phyloP scores from a whole-genome alignment of 1,140 invertebrate species.

The Drosophila bocqueti region DNA sequence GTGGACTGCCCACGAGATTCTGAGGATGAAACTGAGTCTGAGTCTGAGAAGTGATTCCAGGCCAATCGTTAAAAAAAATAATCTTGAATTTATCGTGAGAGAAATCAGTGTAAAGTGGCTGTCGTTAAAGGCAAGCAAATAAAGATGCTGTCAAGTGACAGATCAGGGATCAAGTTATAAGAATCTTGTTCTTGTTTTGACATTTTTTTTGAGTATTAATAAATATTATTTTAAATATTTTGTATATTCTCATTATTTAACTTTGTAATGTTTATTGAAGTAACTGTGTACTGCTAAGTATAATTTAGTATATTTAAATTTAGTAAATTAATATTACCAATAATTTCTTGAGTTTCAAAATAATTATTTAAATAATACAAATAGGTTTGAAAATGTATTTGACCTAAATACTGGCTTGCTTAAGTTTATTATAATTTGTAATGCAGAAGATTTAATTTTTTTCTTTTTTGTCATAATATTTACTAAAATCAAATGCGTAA shows the following conservation, averaged over 20 bases:
- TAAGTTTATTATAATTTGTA: too few relatives aligned
- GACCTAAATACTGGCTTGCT: too few relatives aligned
- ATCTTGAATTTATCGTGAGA: constrained; percentile 50
- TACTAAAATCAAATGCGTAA: too few relatives aligned
- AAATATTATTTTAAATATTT: neutral
- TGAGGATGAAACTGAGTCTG: constrained; percentile 23
- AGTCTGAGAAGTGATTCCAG: constrained; percentile 43
- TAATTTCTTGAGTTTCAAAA: too few relatives aligned
- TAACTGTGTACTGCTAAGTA: neutral
- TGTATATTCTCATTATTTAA: neutral
- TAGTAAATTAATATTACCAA: too few relatives aligned
- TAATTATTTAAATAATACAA: too few relatives aligned
- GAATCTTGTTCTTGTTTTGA: neutral
- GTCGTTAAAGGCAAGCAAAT: constrained; percentile 3
- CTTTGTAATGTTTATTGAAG: neutral
- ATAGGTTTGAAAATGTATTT: too few relatives aligned
- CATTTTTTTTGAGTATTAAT: neutral
- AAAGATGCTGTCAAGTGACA: constrained; percentile 2
- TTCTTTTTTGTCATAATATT: too few relatives aligned
- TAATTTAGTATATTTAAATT: neutral
- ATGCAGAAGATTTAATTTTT: too few relatives aligned
- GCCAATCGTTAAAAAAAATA: constrained; percentile 35
- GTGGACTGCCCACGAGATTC: constrained; percentile 8
- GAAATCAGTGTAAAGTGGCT: constrained; percentile 30
- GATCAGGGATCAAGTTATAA: neutral